These are phyloP conservation scores for Vannuccia rotundouncinata DNA, from an alignment of 2,888 invertebrate species.

Conservation along the genomic window DNA sequence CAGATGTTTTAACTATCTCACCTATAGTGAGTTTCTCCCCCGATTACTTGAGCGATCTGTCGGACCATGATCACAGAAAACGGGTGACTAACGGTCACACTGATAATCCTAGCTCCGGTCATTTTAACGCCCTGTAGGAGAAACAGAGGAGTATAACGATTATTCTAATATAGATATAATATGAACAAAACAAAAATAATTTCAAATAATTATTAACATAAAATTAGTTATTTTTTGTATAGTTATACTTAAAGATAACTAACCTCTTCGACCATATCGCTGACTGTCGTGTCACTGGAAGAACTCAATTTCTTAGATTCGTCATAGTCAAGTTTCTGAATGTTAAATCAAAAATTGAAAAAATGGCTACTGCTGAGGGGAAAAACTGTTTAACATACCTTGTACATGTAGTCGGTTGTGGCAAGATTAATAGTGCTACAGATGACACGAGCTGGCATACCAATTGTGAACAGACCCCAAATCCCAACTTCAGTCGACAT, in stretches of 20 bases:
- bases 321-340: conserved; percentile 1
- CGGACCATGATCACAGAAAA: conserved; percentile 9
- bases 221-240: too few species aligned
- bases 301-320: neutral
- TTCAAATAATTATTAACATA: too few species aligned
- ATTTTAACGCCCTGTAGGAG: neutral
- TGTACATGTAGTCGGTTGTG: conserved; percentile 1
- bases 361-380: neutral
- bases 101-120: neutral
- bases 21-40: conserved; percentile 14
- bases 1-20: too few species aligned
- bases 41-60: neutral
- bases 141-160: too few species aligned
- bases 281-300: neutral
- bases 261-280: neutral
- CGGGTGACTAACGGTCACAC: neutral
- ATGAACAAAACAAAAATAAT: too few species aligned
- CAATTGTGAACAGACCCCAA: conserved; percentile 10
- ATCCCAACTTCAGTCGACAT: neutral
- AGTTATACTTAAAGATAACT: neutral
- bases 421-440: neutral
- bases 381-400: neutral
- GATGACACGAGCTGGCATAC: neutral
- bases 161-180: too few species aligned
- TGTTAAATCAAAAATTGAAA: neutral